Conservation (phyloP, 2,797 vertebrate genomes). For the Crenuchus spilurus region DNA sequence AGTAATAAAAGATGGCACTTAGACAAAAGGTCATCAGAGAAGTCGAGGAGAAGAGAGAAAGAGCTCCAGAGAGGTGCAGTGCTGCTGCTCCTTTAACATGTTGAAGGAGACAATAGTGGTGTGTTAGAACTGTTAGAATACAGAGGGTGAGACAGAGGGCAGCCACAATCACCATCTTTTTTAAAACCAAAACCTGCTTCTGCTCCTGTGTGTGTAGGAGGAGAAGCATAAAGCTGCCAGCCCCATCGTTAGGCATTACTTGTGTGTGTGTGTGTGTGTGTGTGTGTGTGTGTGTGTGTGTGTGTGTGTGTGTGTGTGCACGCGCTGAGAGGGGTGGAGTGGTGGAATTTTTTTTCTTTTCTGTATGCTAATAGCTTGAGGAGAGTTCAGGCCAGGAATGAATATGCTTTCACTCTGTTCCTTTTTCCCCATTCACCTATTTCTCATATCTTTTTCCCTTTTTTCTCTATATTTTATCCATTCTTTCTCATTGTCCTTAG, state of each 20-base stretch:
- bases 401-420: neutral
- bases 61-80: no score
- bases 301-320: no score
- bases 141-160: slow-evolving; percentile 76
- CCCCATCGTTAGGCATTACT: slow-evolving; percentile 67
- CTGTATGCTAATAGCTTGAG: slow-evolving; percentile 21
- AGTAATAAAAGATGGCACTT: no score
- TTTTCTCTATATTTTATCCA: slow-evolving; percentile 19
- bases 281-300: slow-evolving; percentile 24
- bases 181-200: slow-evolving; percentile 56
- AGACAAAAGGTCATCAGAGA: no score
- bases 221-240: slow-evolving; percentile 67
- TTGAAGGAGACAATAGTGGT: slow-evolving; percentile 69
- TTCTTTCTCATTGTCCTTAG: no score
- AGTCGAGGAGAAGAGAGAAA: no score
- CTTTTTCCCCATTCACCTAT: neutral
- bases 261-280: slow-evolving; percentile 23
- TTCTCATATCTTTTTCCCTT: slow-evolving; percentile 40
- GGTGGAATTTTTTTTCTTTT: slow-evolving; percentile 69
- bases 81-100: slow-evolving; percentile 27
- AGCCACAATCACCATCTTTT: slow-evolving; percentile 54
- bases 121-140: slow-evolving; percentile 75
- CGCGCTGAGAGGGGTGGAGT: slow-evolving; percentile 52
- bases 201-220: slow-evolving; percentile 35
- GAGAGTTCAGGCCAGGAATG: neutral